These are phyloP conservation scores for Drosophila kambysellisi DNA, from an alignment of 2,888 invertebrate genomes.

Conservation along the genomic window DNA sequence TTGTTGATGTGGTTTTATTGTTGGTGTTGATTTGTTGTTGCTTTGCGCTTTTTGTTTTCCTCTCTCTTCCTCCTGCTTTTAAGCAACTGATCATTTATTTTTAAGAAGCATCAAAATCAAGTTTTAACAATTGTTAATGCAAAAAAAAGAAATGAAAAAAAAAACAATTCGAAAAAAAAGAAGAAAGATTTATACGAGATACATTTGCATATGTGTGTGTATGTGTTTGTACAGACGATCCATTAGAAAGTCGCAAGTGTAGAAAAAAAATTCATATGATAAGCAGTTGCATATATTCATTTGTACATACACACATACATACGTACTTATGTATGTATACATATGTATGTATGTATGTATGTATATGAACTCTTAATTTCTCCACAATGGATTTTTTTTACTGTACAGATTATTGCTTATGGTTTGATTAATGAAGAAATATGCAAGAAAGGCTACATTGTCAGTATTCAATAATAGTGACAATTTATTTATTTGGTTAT, in stretches of 20 bases:
- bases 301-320: not conserved
- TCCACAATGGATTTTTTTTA: slow-evolving; percentile 58
- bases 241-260: slow-evolving; percentile 72
- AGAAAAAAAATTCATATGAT: slow-evolving; percentile 56
- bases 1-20: slow-evolving; percentile 28
- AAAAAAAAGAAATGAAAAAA: slow-evolving; percentile 40
- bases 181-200: slow-evolving; percentile 59
- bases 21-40: slow-evolving; percentile 33
- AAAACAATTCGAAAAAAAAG: slow-evolving; percentile 31
- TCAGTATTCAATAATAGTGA: slow-evolving; percentile 5
- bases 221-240: slow-evolving; percentile 47
- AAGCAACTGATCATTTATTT: slow-evolving; percentile 77
- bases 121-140: slow-evolving; percentile 74
- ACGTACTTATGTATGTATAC: slow-evolving; percentile 6
- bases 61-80: slow-evolving; percentile 24
- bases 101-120: slow-evolving; percentile 75
- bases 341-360: not conserved
- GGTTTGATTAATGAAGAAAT: slow-evolving; percentile 37
- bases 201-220: slow-evolving; percentile 10
- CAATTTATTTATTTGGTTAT: slow-evolving; percentile 13
- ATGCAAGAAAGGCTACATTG: slow-evolving; percentile 22
- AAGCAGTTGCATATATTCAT: slow-evolving; percentile 30
- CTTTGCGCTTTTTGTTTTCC: slow-evolving; percentile 19
- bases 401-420: slow-evolving; percentile 54
- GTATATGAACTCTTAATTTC: slow-evolving; percentile 35